phyloP scores from a whole-genome alignment of 2,113 vertebrate genomes.

The Passer domesticus region DNA sequence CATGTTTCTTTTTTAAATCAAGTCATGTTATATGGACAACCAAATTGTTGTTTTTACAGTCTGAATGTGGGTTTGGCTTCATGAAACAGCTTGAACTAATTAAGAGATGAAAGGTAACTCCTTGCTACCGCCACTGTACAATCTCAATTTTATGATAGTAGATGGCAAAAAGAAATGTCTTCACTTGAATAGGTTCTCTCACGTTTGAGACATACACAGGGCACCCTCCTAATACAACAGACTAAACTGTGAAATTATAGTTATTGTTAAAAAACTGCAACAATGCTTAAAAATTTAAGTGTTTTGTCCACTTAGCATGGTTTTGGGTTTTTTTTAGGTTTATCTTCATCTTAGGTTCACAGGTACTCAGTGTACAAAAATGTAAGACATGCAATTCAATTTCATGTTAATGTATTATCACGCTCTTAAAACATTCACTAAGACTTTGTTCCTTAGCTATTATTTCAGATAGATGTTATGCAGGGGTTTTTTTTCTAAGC shows the following conservation, averaged over 20 bases:
- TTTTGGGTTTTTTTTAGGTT: not conserved
- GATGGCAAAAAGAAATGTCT: not conserved
- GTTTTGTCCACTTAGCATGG: not conserved
- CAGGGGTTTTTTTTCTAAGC: not conserved
- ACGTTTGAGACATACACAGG: not conserved
- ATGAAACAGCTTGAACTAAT: not conserved
- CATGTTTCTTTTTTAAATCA: not conserved
- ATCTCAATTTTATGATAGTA: not conserved
- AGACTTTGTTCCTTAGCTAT: not conserved
- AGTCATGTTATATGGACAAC: not conserved
- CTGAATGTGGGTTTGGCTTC: not conserved
- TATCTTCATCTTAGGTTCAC: not conserved
- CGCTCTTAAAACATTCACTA: not conserved
- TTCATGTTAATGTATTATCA: not conserved
- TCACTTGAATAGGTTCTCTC: not conserved
- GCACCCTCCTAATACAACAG: not conserved
- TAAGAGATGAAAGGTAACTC: not conserved
- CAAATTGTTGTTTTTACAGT: not conserved
- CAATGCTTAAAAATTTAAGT: not conserved
- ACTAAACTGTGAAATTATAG: not conserved
- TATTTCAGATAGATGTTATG: not conserved
- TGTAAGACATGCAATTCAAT: not conserved
- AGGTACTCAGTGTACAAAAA: not conserved
- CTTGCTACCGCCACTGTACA: not conserved
- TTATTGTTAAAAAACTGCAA: not conserved